A percentile compares a stretch with the other conserved stretches of the same genome.
Evolutionary conservation across 2,113 vertebrate species (phyloP).

Genomic region (Corythoichthys haematopterus): DNA sequence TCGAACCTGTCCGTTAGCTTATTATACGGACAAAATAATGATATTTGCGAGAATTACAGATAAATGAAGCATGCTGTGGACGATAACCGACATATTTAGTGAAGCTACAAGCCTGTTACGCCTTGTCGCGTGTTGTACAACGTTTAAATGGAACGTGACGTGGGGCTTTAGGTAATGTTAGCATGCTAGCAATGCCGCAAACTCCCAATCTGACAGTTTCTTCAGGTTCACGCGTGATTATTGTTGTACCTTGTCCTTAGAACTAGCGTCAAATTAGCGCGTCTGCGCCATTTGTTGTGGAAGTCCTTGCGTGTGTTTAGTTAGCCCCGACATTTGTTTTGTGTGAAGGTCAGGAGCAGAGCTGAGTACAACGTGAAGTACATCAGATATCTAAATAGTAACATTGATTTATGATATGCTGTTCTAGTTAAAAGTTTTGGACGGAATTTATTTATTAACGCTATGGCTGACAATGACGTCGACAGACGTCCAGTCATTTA

Average conservation of each 20-base stretch:
- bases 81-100: neutral
- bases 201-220: neutral
- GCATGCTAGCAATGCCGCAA: neutral
- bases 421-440: no score
- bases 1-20: neutral
- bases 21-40: neutral
- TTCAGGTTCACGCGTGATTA: neutral
- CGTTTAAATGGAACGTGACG: neutral
- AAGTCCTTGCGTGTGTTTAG: neutral
- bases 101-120: neutral
- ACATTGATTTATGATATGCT: no score
- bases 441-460: no score
- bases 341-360: neutral
- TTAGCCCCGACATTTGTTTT: neutral
- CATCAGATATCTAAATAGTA: no score
- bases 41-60: fast-evolving
- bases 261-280: neutral
- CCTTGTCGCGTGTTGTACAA: neutral
- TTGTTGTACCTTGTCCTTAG: neutral
- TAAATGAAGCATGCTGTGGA: fast-evolving
- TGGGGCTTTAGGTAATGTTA: constrained; percentile 17
- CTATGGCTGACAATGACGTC: no score
- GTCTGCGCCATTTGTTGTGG: neutral
- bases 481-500: no score
- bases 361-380: neutral